Evolutionary conservation across 1,140 invertebrate genomes (phyloP), one percentile per base, ranked within the genome.

Genomic region (Cyrtorhinus lividipennis): DNA sequence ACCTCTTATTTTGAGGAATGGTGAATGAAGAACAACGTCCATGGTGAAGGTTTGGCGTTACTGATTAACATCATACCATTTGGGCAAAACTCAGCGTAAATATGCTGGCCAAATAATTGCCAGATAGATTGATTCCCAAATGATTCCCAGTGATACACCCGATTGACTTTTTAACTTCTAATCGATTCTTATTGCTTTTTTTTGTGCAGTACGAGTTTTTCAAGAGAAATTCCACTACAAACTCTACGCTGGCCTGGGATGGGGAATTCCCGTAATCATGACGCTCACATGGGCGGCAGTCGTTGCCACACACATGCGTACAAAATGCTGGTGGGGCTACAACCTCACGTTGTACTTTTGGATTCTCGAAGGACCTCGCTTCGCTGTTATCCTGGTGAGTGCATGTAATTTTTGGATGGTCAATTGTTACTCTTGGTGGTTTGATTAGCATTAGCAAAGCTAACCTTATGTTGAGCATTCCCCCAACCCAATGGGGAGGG

Each of bases 321-420:
- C 53, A 69, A 88, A 85, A 66, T 92, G 88, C 68, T 91, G 89
- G 86, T 88, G 82, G 75, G 86, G 85, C 5, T 93, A 93, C 71
- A 90, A 88, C 72, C 80, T 90, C 59, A 80, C 82, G 2, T 74
- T 78, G 0, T 85, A 85, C 68, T 92, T 88, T 71, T 93, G 89
- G 89, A 92, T 92, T 60, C 73, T 93, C 23, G 88, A 93, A 74
- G 89, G 86, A 44, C 90, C 90, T 0, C 75, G 90, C 61, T 77
- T 87, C 24, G 80, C 79, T 0, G 81, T 92, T 2, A 85, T 93
- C 68, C 72, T 86, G 73, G 87, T 88, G 76, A 83, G 77, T 75
- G 24, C n/a, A n/a, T n/a, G n/a, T n/a, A n/a, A n/a, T n/a, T n/a
- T n/a, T 23, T n/a, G n/a, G n/a, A n/a, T n/a, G n/a, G n/a, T n/a